phyloP scores from a whole-genome alignment of 2,797 vertebrate species.

The Gadopsis bispinosus region DNA sequence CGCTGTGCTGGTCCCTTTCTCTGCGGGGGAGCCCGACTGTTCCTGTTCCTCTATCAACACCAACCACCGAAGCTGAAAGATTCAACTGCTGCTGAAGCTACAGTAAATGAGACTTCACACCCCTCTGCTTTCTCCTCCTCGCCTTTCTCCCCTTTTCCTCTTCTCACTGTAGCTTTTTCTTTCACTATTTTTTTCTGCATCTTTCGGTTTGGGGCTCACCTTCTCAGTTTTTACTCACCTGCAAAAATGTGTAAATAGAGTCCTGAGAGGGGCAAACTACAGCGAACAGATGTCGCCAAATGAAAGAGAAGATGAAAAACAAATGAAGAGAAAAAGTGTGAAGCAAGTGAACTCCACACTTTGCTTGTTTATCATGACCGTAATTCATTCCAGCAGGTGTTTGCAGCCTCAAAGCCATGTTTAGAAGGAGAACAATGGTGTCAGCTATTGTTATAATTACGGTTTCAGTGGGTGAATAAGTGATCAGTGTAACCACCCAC shows the following conservation, averaged over 20 bases:
- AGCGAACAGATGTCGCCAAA: constrained; percentile 42
- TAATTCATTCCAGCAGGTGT: constrained; percentile 51
- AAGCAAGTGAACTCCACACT: not conserved
- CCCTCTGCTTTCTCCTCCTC: constrained; percentile 40
- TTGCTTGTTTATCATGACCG: not conserved
- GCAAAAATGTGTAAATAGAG: constrained; percentile 23
- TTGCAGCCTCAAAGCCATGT: constrained; percentile 34
- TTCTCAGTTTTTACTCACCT: constrained; percentile 15
- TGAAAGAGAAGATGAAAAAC: not conserved
- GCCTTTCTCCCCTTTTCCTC: not conserved
- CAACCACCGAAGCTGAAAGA: constrained; percentile 61
- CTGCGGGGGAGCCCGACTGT: constrained; percentile 67
- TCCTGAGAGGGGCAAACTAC: not conserved
- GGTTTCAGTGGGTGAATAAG: constrained; percentile 55
- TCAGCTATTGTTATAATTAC: constrained; percentile 62
- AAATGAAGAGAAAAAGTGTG: constrained; percentile 1
- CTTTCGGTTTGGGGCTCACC: constrained; percentile 13
- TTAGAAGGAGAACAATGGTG: constrained; percentile 54
- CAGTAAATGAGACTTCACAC: constrained; percentile 59
- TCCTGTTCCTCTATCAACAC: constrained; percentile 68
- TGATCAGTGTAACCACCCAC: constrained; percentile 44
- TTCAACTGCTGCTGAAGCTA: constrained; percentile 47
- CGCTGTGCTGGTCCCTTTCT: constrained; percentile 63
- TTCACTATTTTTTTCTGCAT: not conserved
- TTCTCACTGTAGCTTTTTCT: constrained; percentile 13